Evolutionary conservation across 2,797 vertebrate genomes (phyloP), one percentile per base, ranked within the genome.

Genomic region (Spinibarbus caldwelli): DNA sequence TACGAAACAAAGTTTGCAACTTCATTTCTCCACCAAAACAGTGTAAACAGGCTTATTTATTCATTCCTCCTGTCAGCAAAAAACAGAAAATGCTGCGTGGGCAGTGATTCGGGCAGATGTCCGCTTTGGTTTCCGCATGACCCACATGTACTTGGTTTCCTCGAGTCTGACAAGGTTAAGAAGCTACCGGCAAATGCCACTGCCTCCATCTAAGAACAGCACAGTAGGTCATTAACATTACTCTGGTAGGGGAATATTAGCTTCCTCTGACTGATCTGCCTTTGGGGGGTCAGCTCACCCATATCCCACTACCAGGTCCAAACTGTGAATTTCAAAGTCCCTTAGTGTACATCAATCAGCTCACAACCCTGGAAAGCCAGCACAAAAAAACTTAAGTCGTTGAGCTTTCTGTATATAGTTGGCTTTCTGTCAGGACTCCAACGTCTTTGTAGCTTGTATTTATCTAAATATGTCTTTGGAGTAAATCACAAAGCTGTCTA

Each of bases 381-480:
- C 57, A 26, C 78, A 87, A 87, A 85, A 68, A 23, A 66, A 88
- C 41, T 67, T 41, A 43, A 86, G 78, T 75, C 66, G 31, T 71
- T 64, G 66, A 85, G 82, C 80, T 82, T 83, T 88, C 85, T 88
- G 75, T 83, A 86, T 88, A 66, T 45, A 89, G 76, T 77, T 80
- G 86, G 85, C 83, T 87, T 38, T 88, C 82, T 85, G 71, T 88
- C 57, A 84, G 84, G 86, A 90, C 83, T 90, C 89, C 45, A 43
- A 87, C 92, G 90, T 93, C 93, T 94, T 90, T 91, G 86, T 91
- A 95, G 91, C 87, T 91, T 93, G 91, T 93, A 93, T 94, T 95
- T 94, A 95, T 95, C 93, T 93, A 95, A 95, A 94, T 94, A 93
- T 94, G 93, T 94, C 92, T 91, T 91, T 83, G 84, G 92, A 93